Conservation (phyloP, 1,140 invertebrate species). For the Ectropis grisescens region DNA sequence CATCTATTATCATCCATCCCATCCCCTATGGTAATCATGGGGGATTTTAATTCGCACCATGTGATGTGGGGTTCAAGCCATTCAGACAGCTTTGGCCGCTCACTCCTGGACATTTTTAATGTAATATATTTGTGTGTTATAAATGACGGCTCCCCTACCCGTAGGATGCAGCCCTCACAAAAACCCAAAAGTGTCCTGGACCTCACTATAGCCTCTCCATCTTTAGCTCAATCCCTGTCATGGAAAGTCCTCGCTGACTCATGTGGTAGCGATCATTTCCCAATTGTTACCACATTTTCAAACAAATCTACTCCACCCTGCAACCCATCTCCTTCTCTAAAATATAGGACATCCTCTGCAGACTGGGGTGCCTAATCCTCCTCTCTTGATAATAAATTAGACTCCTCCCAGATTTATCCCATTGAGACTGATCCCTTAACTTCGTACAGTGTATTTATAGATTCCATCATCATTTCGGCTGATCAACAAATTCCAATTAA, state of each 20-base stretch:
- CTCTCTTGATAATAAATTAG: no score
- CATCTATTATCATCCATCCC: no score
- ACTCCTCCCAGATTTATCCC: no score
- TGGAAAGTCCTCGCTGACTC: background rate
- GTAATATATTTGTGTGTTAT: background rate
- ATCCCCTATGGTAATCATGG: no score
- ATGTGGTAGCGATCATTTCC: conserved; percentile 7
- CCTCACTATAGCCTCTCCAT: conserved; percentile 2
- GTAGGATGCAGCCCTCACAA: background rate
- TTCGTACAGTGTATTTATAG: no score
- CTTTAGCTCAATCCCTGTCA: background rate
- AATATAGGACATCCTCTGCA: no score
- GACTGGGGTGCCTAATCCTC: no score
- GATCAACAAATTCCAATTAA: conserved; percentile 5
- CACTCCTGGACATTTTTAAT: background rate
- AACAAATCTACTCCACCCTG: no score
- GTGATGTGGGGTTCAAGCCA: background rate
- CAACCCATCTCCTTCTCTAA: no score
- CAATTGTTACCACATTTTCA: conserved; percentile 3
- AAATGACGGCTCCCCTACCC: conserved; percentile 7
- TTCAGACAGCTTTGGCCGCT: background rate
- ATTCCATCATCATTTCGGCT: no score
- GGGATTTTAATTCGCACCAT: no score
- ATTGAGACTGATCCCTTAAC: no score
- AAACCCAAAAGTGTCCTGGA: conserved; percentile 3